These are phyloP conservation scores for Athene noctua DNA, from an alignment of 2,113 vertebrate species.

Conservation along the genomic window DNA sequence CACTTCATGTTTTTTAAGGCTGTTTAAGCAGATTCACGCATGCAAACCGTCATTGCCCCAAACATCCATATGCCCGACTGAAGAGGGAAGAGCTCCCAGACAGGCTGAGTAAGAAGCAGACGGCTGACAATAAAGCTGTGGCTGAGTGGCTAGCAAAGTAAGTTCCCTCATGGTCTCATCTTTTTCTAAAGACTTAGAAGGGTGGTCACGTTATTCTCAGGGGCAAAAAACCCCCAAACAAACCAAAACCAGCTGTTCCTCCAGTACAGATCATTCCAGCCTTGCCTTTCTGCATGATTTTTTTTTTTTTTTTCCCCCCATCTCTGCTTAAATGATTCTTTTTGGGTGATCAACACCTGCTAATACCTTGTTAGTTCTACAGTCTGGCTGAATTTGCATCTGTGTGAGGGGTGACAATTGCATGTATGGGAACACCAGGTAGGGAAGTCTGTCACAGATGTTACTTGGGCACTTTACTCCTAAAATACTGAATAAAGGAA, in stretches of 20 bases:
- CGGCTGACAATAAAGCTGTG: constrained; percentile 92
- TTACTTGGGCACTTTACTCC: not conserved
- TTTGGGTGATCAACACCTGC: not conserved
- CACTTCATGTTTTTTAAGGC: constrained; percentile 71
- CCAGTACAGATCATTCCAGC: not conserved
- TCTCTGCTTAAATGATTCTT: not conserved
- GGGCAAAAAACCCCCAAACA: not conserved
- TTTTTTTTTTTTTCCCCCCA: not conserved
- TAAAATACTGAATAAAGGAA: not conserved
- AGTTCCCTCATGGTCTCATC: constrained; percentile 39
- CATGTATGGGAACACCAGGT: not conserved
- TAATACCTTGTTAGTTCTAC: not conserved
- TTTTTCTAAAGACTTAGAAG: not conserved
- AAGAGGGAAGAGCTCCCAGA: constrained; percentile 89
- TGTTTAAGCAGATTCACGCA: constrained; percentile 96
- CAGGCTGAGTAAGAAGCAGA: constrained; percentile 80
- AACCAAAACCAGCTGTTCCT: not conserved
- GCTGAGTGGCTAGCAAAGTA: constrained; percentile 97
- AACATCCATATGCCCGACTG: constrained; percentile 93
- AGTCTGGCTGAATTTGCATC: not conserved
- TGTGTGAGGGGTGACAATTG: not conserved
- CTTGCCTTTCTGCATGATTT: not conserved
- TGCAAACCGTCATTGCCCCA: constrained; percentile 95
- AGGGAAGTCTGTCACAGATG: not conserved
- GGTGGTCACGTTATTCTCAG: not conserved